phyloP scores from a whole-genome alignment of 2,888 invertebrate species.

The Drosophila infuscata region DNA sequence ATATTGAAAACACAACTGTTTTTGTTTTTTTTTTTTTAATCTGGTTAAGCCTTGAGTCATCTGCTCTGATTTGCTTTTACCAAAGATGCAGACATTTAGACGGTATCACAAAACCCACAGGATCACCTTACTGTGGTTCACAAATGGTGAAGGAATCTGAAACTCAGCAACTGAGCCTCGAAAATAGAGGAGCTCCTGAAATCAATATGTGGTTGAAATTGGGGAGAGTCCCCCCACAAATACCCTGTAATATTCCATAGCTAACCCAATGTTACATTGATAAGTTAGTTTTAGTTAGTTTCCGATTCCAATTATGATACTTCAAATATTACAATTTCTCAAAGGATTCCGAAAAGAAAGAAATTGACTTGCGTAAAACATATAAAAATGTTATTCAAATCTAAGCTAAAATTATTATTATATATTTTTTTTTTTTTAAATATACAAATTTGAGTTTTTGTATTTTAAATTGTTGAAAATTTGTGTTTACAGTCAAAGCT shows the following conservation, averaged over 20 bases:
- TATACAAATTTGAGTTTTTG: too few species aligned
- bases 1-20: background rate
- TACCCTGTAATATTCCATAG: background rate
- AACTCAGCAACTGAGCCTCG: background rate
- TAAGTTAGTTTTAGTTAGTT: too few species aligned
- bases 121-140: background rate
- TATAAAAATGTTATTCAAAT: background rate
- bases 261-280: background rate
- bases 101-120: background rate
- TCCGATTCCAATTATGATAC: background rate
- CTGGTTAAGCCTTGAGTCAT: background rate
- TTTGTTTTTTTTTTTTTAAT: background rate
- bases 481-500: constrained; percentile 12
- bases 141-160: too few species aligned
- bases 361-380: background rate
- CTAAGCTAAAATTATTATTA: background rate
- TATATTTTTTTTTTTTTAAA: background rate
- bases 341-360: background rate
- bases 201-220: too few species aligned
- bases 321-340: background rate
- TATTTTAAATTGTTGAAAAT: background rate
- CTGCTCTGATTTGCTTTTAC: too few species aligned
- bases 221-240: background rate
- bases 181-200: background rate
- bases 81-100: too few species aligned